Conservation (phyloP, 2,888 invertebrate genomes). For the Polyommatus iphigenia region DNA sequence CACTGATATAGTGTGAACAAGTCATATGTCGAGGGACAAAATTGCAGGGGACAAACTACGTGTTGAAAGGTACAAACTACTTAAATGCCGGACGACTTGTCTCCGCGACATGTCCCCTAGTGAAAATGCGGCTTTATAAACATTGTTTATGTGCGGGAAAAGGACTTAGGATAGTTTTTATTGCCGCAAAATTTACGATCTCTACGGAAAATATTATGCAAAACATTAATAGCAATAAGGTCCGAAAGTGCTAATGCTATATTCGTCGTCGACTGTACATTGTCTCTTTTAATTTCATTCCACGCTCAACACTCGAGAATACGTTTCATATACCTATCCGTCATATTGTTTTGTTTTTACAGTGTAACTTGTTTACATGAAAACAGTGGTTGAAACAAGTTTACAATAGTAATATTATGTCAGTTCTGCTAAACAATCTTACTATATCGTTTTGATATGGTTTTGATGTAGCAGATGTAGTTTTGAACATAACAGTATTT, state of each 20-base stretch:
- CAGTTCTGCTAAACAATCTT: too few species aligned
- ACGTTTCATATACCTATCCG: not conserved
- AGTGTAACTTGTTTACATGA: not conserved
- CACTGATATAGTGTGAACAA: too few species aligned
- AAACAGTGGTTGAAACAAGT: not conserved
- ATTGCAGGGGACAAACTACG: too few species aligned
- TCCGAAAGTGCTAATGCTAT: not conserved
- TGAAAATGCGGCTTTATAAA: too few species aligned
- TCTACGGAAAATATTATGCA: not conserved
- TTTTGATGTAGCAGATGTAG: too few species aligned
- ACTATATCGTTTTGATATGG: too few species aligned
- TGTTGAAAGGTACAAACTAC: too few species aligned
- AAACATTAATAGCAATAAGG: not conserved
- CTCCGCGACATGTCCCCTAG: too few species aligned
- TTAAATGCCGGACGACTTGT: too few species aligned
- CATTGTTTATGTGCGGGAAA: too few species aligned
- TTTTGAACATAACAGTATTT: too few species aligned
- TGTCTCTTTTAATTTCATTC: constrained; percentile 18
- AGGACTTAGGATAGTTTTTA: not conserved
- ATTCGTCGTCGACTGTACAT: not conserved
- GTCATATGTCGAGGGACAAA: too few species aligned
- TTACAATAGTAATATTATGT: not conserved
- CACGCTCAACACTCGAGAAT: not conserved
- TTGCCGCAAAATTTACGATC: not conserved
- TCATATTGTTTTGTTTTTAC: constrained; percentile 12